These are phyloP conservation scores for Ormia ochracea DNA, from an alignment of 2,888 invertebrate species.

Conservation along the genomic window DNA sequence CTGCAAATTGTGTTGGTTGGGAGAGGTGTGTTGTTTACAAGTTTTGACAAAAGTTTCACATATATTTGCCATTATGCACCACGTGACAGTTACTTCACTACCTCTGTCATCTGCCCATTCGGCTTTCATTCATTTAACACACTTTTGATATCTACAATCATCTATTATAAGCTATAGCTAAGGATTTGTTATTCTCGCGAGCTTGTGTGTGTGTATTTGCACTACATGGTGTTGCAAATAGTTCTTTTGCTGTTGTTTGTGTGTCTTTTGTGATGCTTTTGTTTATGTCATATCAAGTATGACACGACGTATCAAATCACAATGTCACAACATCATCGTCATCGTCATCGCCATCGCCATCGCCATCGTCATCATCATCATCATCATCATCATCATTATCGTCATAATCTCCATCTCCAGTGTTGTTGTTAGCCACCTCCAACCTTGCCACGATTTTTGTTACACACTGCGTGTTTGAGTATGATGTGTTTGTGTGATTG, in stretches of 20 bases:
- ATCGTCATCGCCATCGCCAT: slow-evolving; percentile 3
- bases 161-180: not conserved
- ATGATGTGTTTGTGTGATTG: not conserved
- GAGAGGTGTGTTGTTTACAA: slow-evolving; percentile 42
- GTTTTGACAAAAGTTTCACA: slow-evolving; percentile 52
- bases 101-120: slow-evolving; percentile 11
- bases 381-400: slow-evolving; percentile 35
- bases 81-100: slow-evolving; percentile 58
- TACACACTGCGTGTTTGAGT: not conserved
- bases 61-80: slow-evolving; percentile 58
- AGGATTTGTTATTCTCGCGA: no score
- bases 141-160: slow-evolving; percentile 33
- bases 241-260: not conserved
- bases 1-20: slow-evolving; percentile 1
- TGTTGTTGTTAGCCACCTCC: slow-evolving; percentile 6
- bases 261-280: not conserved
- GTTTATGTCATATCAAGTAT: slow-evolving; percentile 59
- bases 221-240: slow-evolving; percentile 9
- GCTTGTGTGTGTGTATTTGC: not conserved
- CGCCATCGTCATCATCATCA: slow-evolving; percentile 28
- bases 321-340: slow-evolving; percentile 59
- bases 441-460: slow-evolving; percentile 1
- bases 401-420: not conserved
- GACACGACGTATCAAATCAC: slow-evolving; percentile 61
- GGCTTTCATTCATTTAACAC: slow-evolving; percentile 25